Conservation (phyloP, 2,113 vertebrate genomes). For the Toxotes chatareus region DNA sequence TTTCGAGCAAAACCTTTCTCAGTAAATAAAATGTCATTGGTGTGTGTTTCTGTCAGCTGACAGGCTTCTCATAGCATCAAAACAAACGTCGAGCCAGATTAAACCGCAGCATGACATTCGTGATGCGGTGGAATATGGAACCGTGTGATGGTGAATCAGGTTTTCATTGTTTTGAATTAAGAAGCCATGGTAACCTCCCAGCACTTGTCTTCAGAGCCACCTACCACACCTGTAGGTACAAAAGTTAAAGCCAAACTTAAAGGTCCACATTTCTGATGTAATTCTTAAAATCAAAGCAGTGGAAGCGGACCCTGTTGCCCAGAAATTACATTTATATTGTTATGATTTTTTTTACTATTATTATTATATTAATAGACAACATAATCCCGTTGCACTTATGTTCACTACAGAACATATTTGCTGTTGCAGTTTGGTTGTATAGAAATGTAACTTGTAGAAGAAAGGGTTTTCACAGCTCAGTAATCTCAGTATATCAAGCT, state of each 20-base stretch:
- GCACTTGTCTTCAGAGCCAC: not conserved
- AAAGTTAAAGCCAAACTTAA: not conserved
- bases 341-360: too few species aligned
- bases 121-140: conserved; percentile 10
- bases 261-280: not conserved
- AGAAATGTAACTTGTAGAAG: too few species aligned
- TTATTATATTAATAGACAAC: too few species aligned
- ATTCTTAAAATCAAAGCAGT: not conserved
- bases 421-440: too few species aligned
- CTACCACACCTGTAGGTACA: not conserved
- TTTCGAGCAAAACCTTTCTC: conserved; percentile 6
- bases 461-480: too few species aligned
- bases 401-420: too few species aligned
- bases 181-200: not conserved
- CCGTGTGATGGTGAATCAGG: not conserved
- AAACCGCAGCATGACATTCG: conserved; percentile 36
- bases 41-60: conserved; percentile 29
- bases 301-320: too few species aligned
- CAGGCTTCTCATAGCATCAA: conserved; percentile 36
- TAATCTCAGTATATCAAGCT: too few species aligned
- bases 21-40: conserved; percentile 39
- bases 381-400: too few species aligned
- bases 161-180: conserved; percentile 15
- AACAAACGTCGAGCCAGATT: conserved; percentile 32
- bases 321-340: not conserved